Evolutionary conservation across 1,140 invertebrate species (phyloP).

Genomic region (Macrobrachium nipponense): DNA sequence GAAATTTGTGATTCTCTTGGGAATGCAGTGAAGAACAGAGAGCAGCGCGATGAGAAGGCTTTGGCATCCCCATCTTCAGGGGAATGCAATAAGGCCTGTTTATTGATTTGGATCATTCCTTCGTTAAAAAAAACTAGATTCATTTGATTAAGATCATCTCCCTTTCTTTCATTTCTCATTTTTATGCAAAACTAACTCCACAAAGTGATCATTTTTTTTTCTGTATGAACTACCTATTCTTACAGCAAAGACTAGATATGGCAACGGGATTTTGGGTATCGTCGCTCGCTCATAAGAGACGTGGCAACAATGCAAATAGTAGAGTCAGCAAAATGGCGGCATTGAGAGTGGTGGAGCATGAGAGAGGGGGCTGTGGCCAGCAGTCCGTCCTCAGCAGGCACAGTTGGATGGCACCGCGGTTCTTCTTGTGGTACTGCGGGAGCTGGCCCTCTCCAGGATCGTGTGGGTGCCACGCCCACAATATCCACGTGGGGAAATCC

Average conservation of each 20-base stretch:
- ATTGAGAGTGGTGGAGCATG: neutral
- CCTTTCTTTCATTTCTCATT: too few relatives aligned
- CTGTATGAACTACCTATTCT: neutral
- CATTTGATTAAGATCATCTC: too few relatives aligned
- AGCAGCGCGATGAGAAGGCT: too few relatives aligned
- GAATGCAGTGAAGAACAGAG: too few relatives aligned
- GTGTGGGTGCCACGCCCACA: constrained; percentile 52
- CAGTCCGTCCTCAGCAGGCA: constrained; percentile 41
- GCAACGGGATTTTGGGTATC: constrained; percentile 23
- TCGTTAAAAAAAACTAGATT: too few relatives aligned
- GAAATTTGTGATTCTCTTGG: too few relatives aligned
- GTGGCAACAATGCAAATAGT: constrained; percentile 28
- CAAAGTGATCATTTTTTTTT: neutral
- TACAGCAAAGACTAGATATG: constrained; percentile 25
- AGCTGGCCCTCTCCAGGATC: constrained; percentile 33
- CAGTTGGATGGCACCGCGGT: constrained; percentile 36
- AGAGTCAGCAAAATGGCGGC: constrained; percentile 24
- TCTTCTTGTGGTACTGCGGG: constrained; percentile 35
- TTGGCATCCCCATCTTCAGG: too few relatives aligned
- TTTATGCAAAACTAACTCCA: constrained; percentile 1
- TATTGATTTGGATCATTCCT: too few relatives aligned
- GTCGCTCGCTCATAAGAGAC: constrained; percentile 38
- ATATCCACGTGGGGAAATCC: constrained; percentile 44
- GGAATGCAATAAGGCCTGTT: too few relatives aligned
- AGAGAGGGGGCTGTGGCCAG: constrained; percentile 24